Conservation (phyloP, 2,797 vertebrate genomes). For the Galago senegalensis region DNA sequence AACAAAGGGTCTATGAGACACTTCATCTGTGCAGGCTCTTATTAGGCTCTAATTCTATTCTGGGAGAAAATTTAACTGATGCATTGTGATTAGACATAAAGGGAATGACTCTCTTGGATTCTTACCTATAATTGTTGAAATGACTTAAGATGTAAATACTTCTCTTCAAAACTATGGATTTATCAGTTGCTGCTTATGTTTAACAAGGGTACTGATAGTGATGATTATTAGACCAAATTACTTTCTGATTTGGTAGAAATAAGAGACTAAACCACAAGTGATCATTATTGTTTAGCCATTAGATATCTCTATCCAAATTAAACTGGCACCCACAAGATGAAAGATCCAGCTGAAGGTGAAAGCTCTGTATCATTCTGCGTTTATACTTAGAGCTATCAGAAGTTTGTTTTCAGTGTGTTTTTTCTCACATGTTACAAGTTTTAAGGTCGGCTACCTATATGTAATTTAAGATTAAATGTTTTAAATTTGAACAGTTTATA, state of each 20-base stretch:
- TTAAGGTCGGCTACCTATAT: neutral
- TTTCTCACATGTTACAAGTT: neutral
- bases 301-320: neutral
- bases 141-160: neutral
- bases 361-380: neutral
- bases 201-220: neutral
- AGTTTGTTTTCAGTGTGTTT: neutral
- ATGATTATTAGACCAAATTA: neutral
- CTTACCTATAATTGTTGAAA: conserved; percentile 31
- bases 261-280: neutral
- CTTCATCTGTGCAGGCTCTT: neutral
- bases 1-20: neutral
- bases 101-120: neutral
- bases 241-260: neutral
- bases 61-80: neutral
- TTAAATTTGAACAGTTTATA: neutral
- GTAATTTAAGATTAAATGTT: neutral
- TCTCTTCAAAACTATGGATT: conserved; percentile 6
- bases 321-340: neutral
- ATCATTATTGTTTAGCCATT: conserved; percentile 21
- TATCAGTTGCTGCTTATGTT: neutral
- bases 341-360: neutral
- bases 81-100: neutral
- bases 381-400: neutral
- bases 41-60: neutral